phyloP scores from a whole-genome alignment of 2,797 vertebrate genomes.

The Streptopelia turtur region DNA sequence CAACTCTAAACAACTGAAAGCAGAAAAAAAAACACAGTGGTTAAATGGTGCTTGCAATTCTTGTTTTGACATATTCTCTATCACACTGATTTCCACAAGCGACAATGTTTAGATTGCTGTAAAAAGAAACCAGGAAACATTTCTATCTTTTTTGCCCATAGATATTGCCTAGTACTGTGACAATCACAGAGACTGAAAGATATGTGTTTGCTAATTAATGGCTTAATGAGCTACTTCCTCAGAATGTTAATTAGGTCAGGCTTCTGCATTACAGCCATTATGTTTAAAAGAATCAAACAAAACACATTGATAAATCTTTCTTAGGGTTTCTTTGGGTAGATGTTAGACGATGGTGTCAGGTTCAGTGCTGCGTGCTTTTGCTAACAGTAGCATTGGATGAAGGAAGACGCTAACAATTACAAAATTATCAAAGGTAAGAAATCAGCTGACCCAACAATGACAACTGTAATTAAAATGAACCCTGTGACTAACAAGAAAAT shows the following conservation, averaged over 20 bases:
- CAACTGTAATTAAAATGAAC: slow-evolving; percentile 9
- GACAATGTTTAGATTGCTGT: not conserved
- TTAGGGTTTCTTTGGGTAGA: not conserved
- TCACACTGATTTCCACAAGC: not conserved
- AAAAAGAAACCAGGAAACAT: not conserved
- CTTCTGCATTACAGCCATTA: not conserved
- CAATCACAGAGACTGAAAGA: not conserved
- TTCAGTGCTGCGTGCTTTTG: not conserved
- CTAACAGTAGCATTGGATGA: not conserved
- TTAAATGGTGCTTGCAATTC: not conserved
- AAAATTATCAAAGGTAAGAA: not conserved
- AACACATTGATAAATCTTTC: not conserved
- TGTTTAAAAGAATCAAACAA: not conserved
- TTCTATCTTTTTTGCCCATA: not conserved
- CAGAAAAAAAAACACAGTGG: not conserved
- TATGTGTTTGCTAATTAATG: slow-evolving; percentile 17
- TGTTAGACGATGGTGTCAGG: not conserved
- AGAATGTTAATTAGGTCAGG: slow-evolving; percentile 1
- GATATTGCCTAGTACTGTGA: not conserved
- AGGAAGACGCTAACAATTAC: not conserved
- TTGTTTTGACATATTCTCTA: not conserved
- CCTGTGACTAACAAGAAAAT: not conserved
- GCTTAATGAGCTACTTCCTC: not conserved
- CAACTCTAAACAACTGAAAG: not conserved
- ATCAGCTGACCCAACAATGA: not conserved